Evolutionary conservation across 2,113 vertebrate species (phyloP), one percentile per base, ranked within the genome.

Genomic region (Okapia johnstoni): DNA sequence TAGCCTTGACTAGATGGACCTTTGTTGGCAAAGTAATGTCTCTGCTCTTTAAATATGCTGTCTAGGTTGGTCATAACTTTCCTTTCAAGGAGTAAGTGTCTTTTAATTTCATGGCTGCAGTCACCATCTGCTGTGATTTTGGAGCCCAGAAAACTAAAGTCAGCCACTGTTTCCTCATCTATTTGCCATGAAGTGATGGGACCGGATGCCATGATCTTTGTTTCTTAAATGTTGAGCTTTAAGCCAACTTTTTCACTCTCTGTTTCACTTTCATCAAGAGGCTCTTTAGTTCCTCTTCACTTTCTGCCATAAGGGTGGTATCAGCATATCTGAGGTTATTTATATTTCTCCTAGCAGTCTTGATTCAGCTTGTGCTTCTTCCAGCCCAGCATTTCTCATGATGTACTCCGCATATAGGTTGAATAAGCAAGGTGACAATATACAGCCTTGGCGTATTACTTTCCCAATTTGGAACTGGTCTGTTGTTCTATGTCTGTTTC

Each of bases 401-500:
- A n/a, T n/a, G 7, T n/a, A 66, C 63, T 66, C 63, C 19, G 16
- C 63, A n/a, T 19, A n/a, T 19, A n/a, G n/a, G 63, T 66, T 66
- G n/a, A 66, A n/a, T 66, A 66, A 66, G 33, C 16, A 66, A 16
- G 61, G 16, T 66, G 33, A 5, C 61, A 66, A 9, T 66, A 66
- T 4, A 66, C 4, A 19, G 61, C 61, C 61, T n/a, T 66, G 33
- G 19, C 0, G 0, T 66, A n/a, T 7, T 66, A 33, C 7, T 66
- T 66, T 66, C 17, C 61, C 61, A 17, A 8, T 63, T n/a, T 66
- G 63, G 63, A n/a, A 66, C 16, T 16, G 19, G 63, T n/a, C 33
- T 66, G 33, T n/a, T 66, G 7, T n/a, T 66, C 8, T 33, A 66
- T 66, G 63, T 19, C 33, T 16, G 19, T 16, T 66, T n/a, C 63